Percentiles rank a stretch among this genome's conserved stretches.
These are phyloP conservation scores for Sphecodes monilicornis DNA, from an alignment of 2,888 invertebrate species.

Conservation along the genomic window DNA sequence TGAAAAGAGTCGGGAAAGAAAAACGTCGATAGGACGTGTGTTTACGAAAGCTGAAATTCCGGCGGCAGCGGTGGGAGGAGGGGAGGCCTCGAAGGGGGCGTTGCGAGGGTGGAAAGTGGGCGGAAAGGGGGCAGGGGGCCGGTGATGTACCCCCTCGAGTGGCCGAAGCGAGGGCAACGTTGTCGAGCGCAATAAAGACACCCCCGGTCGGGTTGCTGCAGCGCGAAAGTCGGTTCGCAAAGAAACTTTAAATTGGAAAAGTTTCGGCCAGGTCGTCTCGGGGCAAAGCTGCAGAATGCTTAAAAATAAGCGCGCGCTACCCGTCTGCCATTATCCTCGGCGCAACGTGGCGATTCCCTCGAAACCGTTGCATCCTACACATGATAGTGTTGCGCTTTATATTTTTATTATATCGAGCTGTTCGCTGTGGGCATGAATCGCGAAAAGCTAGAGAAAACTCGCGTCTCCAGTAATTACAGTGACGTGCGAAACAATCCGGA, in stretches of 20 bases:
- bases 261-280: slow-evolving; percentile 75
- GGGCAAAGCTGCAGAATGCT: slow-evolving; percentile 73
- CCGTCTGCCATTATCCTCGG: slow-evolving; percentile 53
- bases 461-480: no score
- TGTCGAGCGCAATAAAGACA: slow-evolving; percentile 83
- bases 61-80: slow-evolving; percentile 43
- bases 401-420: neutral
- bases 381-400: neutral
- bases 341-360: slow-evolving; percentile 37
- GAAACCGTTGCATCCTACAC: slow-evolving; percentile 28
- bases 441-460: neutral
- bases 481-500: no score
- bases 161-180: slow-evolving; percentile 74
- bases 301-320: slow-evolving; percentile 69
- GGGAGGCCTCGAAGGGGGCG: neutral
- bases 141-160: slow-evolving; percentile 38
- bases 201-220: slow-evolving; percentile 75
- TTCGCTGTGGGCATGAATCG: neutral
- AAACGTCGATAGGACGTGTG: slow-evolving; percentile 73
- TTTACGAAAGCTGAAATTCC: slow-evolving; percentile 72
- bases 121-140: neutral
- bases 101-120: neutral
- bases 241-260: slow-evolving; percentile 82
- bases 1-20: slow-evolving; percentile 67
- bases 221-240: slow-evolving; percentile 79